phyloP scores from a whole-genome alignment of 2,113 vertebrate species.

The Oncorhynchus nerka region DNA sequence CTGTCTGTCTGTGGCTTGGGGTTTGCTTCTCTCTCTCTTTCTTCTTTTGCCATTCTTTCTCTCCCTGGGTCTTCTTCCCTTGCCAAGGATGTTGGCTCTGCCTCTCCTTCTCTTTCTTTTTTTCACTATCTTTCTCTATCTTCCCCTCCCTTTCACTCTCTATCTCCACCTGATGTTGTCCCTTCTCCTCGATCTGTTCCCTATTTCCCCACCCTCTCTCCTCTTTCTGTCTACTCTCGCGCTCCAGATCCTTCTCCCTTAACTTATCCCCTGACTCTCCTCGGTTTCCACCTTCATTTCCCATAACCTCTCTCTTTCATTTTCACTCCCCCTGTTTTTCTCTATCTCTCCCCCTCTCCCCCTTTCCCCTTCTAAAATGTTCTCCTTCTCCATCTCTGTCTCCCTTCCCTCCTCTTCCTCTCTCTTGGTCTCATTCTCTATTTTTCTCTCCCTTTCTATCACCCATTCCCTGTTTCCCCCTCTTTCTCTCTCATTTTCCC shows the following conservation, averaged over 20 bases:
- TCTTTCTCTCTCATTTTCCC: constrained; percentile 24
- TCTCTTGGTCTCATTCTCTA: constrained; percentile 10
- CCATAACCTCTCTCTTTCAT: constrained; percentile 50
- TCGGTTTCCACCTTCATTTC: constrained; percentile 23
- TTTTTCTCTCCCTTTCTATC: constrained; percentile 19
- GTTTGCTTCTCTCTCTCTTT: constrained; percentile 18
- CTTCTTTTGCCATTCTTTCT: constrained; percentile 36
- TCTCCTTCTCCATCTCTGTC: constrained; percentile 64
- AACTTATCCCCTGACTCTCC: constrained; percentile 61
- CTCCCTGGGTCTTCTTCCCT: constrained; percentile 18
- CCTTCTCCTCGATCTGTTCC: constrained; percentile 1
- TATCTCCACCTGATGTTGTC: constrained; percentile 3
- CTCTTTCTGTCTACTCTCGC: constrained; percentile 15
- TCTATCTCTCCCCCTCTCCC: background rate
- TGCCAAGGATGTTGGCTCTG: background rate
- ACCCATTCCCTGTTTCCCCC: constrained; percentile 40
- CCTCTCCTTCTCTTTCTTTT: constrained; percentile 11
- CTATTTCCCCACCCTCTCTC: constrained; percentile 35
- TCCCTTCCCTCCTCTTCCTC: constrained; percentile 9
- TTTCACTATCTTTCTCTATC: constrained; percentile 15
- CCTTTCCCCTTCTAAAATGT: constrained; percentile 60
- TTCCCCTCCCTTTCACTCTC: constrained; percentile 21
- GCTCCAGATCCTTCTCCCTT: constrained; percentile 44
- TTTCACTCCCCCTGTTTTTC: constrained; percentile 40
- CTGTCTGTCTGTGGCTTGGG: background rate